Conservation (phyloP, 2,888 invertebrate species). For the Tiphia femorata region DNA sequence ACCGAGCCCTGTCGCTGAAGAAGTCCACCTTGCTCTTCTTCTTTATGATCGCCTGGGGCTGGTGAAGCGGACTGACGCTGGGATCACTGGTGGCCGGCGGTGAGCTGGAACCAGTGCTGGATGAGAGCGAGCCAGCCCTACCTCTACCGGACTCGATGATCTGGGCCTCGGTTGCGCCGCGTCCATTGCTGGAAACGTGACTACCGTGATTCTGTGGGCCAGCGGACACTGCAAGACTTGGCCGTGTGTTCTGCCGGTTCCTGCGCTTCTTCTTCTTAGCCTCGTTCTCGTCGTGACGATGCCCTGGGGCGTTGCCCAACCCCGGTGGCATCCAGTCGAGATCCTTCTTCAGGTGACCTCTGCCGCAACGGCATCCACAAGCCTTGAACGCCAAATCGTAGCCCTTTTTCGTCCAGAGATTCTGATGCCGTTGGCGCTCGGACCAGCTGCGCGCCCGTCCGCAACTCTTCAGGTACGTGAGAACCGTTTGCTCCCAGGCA, state of each 20-base stretch:
- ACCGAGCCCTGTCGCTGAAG: slow-evolving; percentile 85
- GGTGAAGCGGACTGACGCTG: slow-evolving; percentile 80
- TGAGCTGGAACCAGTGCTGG: slow-evolving; percentile 84
- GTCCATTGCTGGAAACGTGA: slow-evolving; percentile 46
- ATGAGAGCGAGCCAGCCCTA: slow-evolving; percentile 83
- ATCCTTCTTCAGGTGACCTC: slow-evolving; percentile 95
- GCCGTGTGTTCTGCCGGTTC: slow-evolving; percentile 77
- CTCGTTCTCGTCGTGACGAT: slow-evolving; percentile 71
- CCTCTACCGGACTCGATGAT: slow-evolving; percentile 70
- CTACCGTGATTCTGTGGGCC: slow-evolving; percentile 67
- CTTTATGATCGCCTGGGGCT: slow-evolving; percentile 72
- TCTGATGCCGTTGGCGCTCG: slow-evolving; percentile 93
- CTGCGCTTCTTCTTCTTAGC: slow-evolving; percentile 78
- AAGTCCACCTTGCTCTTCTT: slow-evolving; percentile 84
- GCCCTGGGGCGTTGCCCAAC: slow-evolving; percentile 70
- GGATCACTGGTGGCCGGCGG: slow-evolving; percentile 86
- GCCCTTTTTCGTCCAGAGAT: slow-evolving; percentile 97
- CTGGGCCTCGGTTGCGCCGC: slow-evolving; percentile 54
- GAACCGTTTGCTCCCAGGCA: slow-evolving; percentile 90
- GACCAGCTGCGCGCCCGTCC: slow-evolving; percentile 95
- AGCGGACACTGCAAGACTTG: slow-evolving; percentile 74
- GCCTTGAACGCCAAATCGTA: slow-evolving; percentile 96
- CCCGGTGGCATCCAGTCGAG: slow-evolving; percentile 89
- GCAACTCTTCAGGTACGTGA: slow-evolving; percentile 90
- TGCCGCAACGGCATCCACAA: slow-evolving; percentile 93